phyloP scores from a whole-genome alignment of 2,113 vertebrate genomes.

The Amia ocellicauda region DNA sequence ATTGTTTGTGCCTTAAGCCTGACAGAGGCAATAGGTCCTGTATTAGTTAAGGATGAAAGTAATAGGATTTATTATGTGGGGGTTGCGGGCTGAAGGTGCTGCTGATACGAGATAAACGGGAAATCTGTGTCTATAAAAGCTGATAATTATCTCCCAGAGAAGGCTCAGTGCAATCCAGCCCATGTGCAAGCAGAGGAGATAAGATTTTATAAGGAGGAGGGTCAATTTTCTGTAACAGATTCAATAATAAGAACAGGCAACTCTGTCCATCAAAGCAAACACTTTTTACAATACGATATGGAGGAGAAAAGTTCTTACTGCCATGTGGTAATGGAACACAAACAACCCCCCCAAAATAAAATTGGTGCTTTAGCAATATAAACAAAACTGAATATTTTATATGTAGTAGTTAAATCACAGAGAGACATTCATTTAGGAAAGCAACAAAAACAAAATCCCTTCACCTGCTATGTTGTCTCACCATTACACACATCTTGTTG shows the following conservation, averaged over 20 bases:
- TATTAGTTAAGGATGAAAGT: conserved; percentile 70
- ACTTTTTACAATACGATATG: background rate
- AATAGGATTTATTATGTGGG: conserved; percentile 68
- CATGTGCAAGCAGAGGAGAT: conserved; percentile 40
- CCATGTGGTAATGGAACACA: background rate
- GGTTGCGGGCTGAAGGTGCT: conserved; percentile 56
- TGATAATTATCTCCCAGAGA: conserved; percentile 60
- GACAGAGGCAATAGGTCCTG: conserved; percentile 54
- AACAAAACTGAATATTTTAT: background rate
- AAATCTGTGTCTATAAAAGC: conserved; percentile 55
- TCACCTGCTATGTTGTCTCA: no score
- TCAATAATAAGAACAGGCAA: background rate
- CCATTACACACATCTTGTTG: no score
- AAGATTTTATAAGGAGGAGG: conserved; percentile 28
- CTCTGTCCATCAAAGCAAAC: background rate
- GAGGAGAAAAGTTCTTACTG: no score
- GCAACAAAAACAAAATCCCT: no score
- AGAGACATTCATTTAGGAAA: no score
- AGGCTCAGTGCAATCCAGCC: conserved; percentile 45
- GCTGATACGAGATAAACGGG: conserved; percentile 61
- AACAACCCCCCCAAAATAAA: background rate
- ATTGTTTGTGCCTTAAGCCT: conserved; percentile 66
- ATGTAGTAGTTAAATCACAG: no score
- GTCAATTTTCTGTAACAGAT: conserved; percentile 3
- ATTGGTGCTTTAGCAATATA: background rate